Evolutionary conservation across 2,888 invertebrate genomes (phyloP).

Genomic region (Drosophila mimetica): DNA sequence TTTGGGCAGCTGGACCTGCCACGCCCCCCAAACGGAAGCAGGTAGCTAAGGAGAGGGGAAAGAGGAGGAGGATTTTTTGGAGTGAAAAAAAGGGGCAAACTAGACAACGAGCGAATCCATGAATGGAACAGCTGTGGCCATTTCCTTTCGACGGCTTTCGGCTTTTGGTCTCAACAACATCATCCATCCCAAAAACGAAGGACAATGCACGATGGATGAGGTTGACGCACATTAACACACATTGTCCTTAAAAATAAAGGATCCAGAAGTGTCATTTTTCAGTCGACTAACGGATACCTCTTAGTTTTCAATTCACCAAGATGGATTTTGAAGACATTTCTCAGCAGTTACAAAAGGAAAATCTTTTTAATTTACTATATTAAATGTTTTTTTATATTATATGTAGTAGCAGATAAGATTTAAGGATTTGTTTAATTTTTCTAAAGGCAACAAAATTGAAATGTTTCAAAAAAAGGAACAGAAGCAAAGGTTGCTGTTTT

Average conservation of each 20-base stretch:
- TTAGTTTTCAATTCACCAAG: neutral
- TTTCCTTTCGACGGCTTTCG: slow-evolving; percentile 69
- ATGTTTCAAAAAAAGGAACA: slow-evolving; percentile 4
- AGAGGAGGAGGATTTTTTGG: neutral
- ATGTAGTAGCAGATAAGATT: neutral
- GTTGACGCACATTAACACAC: slow-evolving; percentile 79
- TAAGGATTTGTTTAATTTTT: too few species aligned
- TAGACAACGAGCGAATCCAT: slow-evolving; percentile 40
- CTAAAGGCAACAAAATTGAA: slow-evolving; percentile 21
- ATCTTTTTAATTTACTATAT: neutral
- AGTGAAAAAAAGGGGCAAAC: slow-evolving; percentile 49
- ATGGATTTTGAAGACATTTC: too few species aligned
- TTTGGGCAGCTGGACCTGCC: slow-evolving; percentile 22
- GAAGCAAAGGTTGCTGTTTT: slow-evolving; percentile 13
- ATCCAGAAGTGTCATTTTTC: neutral
- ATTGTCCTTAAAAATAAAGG: slow-evolving; percentile 57
- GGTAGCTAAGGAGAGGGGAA: neutral
- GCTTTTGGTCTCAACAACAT: slow-evolving; percentile 35
- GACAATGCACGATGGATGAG: slow-evolving; percentile 28
- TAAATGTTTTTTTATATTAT: neutral
- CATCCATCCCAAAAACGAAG: slow-evolving; percentile 11
- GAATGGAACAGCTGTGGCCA: slow-evolving; percentile 77
- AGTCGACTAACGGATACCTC: slow-evolving; percentile 6
- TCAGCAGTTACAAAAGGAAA: neutral
- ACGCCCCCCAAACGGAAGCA: slow-evolving; percentile 20